These are phyloP conservation scores for Litocranius walleri DNA, from an alignment of 2,113 vertebrate genomes.

Conservation along the genomic window DNA sequence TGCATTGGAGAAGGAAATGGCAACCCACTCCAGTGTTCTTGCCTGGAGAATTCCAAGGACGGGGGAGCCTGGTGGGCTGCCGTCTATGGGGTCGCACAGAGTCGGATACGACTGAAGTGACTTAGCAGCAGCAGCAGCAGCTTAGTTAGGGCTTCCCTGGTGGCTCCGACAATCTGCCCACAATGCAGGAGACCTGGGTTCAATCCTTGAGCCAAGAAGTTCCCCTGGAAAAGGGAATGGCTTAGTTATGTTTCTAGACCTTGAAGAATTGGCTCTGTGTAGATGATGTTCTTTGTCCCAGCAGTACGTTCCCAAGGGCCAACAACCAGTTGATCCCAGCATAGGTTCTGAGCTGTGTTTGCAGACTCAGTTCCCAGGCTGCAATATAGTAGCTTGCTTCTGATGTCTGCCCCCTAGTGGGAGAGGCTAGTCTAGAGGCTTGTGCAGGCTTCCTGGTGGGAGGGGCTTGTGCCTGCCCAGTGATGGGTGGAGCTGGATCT, in stretches of 20 bases:
- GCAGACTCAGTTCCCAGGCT: neutral
- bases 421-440: neutral
- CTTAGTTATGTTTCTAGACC: neutral
- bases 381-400: neutral
- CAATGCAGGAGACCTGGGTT: neutral
- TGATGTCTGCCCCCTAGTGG: neutral
- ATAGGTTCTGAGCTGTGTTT: neutral
- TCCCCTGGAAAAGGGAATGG: neutral
- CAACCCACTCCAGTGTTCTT: too few relatives aligned
- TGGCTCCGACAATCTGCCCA: neutral
- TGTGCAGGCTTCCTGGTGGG: neutral
- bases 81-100: too few relatives aligned
- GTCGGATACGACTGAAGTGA: too few relatives aligned
- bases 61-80: too few relatives aligned
- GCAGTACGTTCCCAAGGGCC: neutral
- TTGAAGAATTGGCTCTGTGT: neutral
- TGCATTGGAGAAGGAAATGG: too few relatives aligned
- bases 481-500: neutral
- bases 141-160: neutral
- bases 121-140: neutral
- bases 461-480: neutral
- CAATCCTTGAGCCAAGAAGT: neutral
- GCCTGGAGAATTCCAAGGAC: too few relatives aligned
- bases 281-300: neutral
- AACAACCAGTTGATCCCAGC: neutral